Base-by-base conservation (phyloP, 2,113 vertebrate genomes). In the Archocentrus centrarchus region DNA sequence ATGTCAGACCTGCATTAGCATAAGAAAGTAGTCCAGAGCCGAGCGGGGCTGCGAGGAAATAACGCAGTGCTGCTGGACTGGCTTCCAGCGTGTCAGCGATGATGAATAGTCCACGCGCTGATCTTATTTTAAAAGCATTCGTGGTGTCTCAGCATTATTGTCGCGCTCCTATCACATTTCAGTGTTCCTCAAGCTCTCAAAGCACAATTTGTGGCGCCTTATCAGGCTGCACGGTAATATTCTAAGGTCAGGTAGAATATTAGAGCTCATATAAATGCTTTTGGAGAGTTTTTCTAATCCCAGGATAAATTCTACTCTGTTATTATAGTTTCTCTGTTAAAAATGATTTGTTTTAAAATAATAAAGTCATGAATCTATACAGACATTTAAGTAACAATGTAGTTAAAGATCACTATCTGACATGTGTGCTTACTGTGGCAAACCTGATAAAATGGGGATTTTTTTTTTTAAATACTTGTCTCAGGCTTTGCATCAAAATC, bases 1-100 rank as follows among this genome's bases (percentile, higher is more conserved):
- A 97, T 97, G 97, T 97, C 97, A 97, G 93, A 91, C 80, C 81
- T 0, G 61, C 3, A 97, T 98, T 97, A 97, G 94, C 97, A 98
- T 98, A 97, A 97, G 96, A 97, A 96, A 96, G 94, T 87, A 78
- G 75, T 77, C 82, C 66, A 59, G 60, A 79, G 75, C 83, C 50
- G 75, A 59, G 75, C 79, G 2, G 22, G 13, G 79, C 75, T 5
- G 10, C 68, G 66, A 59, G 30, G 57, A 44, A 59, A 66, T 8
- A 11, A 8, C 15, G 80, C 55, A 44, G 37, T 9, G 17, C 17
- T 18, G 41, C 32, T 37, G 68, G 24, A 47, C 44, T 59, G 75
- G 79, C 37, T 53, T 30, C 41, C n/a, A 59, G 76, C 11, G 79
- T 10, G 82, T 66, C 64, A 18, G 53, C 3, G 66, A 73, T 84